Conservation (phyloP, 2,113 vertebrate species). For the Corapipo altera region DNA sequence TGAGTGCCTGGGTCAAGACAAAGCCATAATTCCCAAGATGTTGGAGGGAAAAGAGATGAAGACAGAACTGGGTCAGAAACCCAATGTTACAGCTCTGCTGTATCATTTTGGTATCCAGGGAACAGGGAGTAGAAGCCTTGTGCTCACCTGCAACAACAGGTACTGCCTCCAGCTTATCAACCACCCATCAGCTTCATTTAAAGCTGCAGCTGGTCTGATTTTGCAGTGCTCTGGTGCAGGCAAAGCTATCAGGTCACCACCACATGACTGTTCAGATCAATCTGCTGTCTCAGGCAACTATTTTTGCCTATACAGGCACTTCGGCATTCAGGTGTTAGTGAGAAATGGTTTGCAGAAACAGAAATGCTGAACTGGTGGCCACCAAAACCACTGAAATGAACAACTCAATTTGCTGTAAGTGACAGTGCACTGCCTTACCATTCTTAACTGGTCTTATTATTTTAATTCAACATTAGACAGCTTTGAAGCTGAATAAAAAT, state of each 20-base stretch:
- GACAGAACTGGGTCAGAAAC: neutral
- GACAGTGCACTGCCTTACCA: neutral
- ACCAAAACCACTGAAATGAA: neutral
- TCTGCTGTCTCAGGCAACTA: neutral
- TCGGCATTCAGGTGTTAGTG: neutral
- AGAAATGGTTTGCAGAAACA: neutral
- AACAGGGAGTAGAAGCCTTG: neutral
- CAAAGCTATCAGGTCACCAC: neutral
- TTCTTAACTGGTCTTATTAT: neutral
- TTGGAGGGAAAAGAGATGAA: neutral
- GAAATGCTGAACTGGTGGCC: neutral
- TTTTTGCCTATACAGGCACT: neutral
- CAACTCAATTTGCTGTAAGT: neutral
- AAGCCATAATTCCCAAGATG: neutral
- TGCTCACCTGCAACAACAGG: neutral
- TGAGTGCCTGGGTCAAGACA: neutral
- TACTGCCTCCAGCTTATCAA: neutral
- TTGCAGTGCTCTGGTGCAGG: neutral
- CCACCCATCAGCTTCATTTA: neutral
- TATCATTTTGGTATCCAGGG: neutral
- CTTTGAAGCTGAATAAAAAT: neutral
- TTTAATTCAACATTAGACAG: neutral
- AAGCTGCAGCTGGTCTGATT: neutral
- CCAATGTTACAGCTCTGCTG: neutral
- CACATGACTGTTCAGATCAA: neutral